Base-by-base conservation (phyloP, 2,888 invertebrate genomes). In the Tortricodes alternella region DNA sequence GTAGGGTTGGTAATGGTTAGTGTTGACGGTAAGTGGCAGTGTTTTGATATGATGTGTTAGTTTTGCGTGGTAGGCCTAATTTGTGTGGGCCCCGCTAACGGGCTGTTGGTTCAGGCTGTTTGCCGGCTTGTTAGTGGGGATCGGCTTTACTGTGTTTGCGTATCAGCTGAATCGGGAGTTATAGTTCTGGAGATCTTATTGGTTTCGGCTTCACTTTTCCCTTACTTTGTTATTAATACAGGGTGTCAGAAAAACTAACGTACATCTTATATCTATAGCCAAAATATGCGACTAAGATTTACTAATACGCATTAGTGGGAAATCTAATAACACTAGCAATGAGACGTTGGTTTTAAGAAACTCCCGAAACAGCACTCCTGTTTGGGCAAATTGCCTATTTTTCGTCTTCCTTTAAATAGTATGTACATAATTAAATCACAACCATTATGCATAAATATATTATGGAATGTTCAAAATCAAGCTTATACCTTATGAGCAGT, bases 61-160 rank as follows among this genome's bases (percentile, higher is more conserved):
- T 79, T 77, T 74, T 73, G 77, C 74, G 74, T 73, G 71, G 74
- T 68, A 73, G 66, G 60, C 68, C 61, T 74, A 68, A 73, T 73
- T 74, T 73, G 76, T 71, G 72, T 66, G 69, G 44, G 16, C 39
- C 39, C 21, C 21, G 18, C 44, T 15, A 24, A 2, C 29, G 38
- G 49, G 34, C 34, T 67, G 64, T 68, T 66, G 58, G 56, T 51
- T 61, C 64, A 63, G 67, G 65, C 64, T 65, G 66, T 62, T 63
- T 63, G 53, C 59, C 41, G 53, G 44, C 63, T 67, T 66, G 68
- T 68, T 68, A 67, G 62, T 44, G 61, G 46, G 50, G 53, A 48
- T 35, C 34, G 41, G 61, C 60, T 58, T 62, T 58, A 53, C 53
- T 44, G 46, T 52, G 48, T 57, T 48, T 32, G 38, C 16, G 46